These are phyloP conservation scores for Argynnis bischoffii DNA, from an alignment of 2,888 invertebrate species.

Conservation along the genomic window DNA sequence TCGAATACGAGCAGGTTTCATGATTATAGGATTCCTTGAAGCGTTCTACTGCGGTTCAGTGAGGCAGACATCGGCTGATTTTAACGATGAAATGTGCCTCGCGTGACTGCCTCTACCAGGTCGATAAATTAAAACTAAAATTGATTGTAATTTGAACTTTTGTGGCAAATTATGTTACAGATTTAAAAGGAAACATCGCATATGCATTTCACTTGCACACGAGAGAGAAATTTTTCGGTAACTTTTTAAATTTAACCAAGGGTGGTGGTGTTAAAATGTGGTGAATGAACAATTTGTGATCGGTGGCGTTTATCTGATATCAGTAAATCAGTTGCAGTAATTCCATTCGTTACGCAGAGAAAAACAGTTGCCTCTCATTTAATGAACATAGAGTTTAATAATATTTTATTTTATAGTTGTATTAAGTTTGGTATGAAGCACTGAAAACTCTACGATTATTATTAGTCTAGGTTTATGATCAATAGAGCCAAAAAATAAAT, in stretches of 20 bases:
- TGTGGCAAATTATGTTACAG: not conserved
- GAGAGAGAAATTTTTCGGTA: slow-evolving; percentile 14
- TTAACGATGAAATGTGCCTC: slow-evolving; percentile 31
- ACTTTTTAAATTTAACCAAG: slow-evolving; percentile 7
- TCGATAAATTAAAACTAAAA: slow-evolving; percentile 27
- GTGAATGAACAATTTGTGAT: slow-evolving; percentile 6
- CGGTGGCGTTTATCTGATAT: slow-evolving; percentile 23
- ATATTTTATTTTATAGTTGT: no score
- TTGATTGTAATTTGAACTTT: slow-evolving; percentile 13
- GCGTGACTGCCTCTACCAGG: slow-evolving; percentile 28
- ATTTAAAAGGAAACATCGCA: not conserved
- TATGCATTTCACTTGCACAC: not conserved
- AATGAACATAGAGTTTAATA: slow-evolving; percentile 19
- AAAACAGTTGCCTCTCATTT: slow-evolving; percentile 23
- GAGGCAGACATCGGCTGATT: slow-evolving; percentile 42
- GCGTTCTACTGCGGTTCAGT: slow-evolving; percentile 55
- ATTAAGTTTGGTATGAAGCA: no score
- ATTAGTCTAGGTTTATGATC: no score
- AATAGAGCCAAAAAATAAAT: no score
- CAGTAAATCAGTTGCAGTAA: slow-evolving; percentile 29
- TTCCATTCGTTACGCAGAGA: slow-evolving; percentile 26
- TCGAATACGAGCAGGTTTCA: slow-evolving; percentile 45
- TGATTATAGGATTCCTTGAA: slow-evolving; percentile 60
- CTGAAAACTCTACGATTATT: no score
- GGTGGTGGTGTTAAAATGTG: slow-evolving; percentile 7